A percentile compares a stretch with the other conserved stretches of the same genome.
Conservation (phyloP, 2,113 vertebrate species). For the Bujurquina vittata region DNA sequence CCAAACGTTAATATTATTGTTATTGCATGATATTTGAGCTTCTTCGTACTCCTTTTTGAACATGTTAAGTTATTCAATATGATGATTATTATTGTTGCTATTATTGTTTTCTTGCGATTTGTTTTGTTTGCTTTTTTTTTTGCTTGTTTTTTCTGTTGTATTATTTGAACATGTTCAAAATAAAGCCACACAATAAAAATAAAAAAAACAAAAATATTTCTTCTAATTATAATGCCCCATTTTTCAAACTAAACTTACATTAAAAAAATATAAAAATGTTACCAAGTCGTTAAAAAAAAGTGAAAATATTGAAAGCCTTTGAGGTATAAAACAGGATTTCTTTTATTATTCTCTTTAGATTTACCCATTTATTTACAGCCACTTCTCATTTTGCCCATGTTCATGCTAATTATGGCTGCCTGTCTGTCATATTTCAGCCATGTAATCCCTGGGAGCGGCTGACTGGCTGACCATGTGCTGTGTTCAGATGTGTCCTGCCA, state of each 20-base stretch:
- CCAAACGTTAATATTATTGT: neutral
- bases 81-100: too few relatives aligned
- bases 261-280: neutral
- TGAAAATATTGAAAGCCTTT: neutral
- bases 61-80: too few relatives aligned
- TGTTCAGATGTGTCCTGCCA: slow-evolving; percentile 66
- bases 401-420: slow-evolving; percentile 16
- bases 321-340: neutral
- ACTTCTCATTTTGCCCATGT: neutral
- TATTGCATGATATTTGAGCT: neutral
- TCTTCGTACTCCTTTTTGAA: too few relatives aligned
- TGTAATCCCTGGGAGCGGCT: slow-evolving; percentile 47
- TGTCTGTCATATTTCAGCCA: slow-evolving; percentile 47
- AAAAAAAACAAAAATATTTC: too few relatives aligned
- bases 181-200: too few relatives aligned
- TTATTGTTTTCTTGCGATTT: too few relatives aligned
- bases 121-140: too few relatives aligned
- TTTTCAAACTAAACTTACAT: neutral
- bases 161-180: too few relatives aligned
- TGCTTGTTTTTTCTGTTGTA: too few relatives aligned
- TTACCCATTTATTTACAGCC: neutral
- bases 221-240: neutral
- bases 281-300: neutral
- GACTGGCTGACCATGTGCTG: slow-evolving; percentile 59
- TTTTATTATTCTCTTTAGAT: neutral